Conservation (phyloP, 2,113 vertebrate genomes). For the Acanthisitta chloris region DNA sequence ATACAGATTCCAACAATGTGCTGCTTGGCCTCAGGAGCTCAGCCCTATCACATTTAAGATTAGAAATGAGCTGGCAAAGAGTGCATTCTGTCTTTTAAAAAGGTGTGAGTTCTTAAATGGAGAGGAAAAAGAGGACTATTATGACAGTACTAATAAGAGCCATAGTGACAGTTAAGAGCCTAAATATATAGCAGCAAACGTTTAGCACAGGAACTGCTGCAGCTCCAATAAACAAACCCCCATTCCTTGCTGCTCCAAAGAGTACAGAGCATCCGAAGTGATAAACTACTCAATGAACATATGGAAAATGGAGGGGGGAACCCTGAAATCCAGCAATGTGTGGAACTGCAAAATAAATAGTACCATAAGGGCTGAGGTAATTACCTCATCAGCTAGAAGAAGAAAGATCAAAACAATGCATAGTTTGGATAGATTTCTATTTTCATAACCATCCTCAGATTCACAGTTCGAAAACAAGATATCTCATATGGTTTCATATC, state of each 20-base stretch:
- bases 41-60: constrained; percentile 41
- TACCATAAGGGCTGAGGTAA: constrained; percentile 54
- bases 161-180: constrained; percentile 6
- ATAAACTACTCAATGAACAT: constrained; percentile 26
- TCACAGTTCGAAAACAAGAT: constrained; percentile 5
- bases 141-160: not conserved
- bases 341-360: constrained; percentile 55
- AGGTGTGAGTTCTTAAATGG: constrained; percentile 47
- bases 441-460: not conserved
- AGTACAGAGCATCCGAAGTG: not conserved
- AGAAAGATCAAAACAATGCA: constrained; percentile 34
- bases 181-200: constrained; percentile 13
- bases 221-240: constrained; percentile 27
- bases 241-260: not conserved
- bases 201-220: constrained; percentile 27
- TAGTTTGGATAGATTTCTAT: not conserved
- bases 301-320: constrained; percentile 25
- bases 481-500: not conserved
- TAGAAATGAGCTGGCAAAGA: constrained; percentile 50
- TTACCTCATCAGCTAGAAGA: constrained; percentile 44
- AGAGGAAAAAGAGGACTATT: constrained; percentile 38
- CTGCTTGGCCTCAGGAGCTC: constrained; percentile 14
- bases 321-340: constrained; percentile 32
- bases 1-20: not conserved
- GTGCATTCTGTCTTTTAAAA: constrained; percentile 24